These are phyloP conservation scores for Montipora foliosa DNA, from an alignment of 64 coral and sea anemone species.

Conservation along the genomic window DNA sequence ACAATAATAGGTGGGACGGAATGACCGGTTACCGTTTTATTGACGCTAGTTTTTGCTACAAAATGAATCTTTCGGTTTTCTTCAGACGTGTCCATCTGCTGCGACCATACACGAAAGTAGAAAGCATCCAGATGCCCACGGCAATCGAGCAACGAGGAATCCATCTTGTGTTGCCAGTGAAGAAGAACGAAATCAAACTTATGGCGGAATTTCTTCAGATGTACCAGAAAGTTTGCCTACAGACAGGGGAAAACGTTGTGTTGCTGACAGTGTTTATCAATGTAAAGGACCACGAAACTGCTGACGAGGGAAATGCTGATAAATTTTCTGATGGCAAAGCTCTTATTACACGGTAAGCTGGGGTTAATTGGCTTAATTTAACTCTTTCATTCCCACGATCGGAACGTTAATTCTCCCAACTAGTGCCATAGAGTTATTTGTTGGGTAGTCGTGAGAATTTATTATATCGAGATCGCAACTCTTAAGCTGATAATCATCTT, in stretches of 20 bases:
- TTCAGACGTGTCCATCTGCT: slow-evolving; percentile 89
- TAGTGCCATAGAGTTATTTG: no score
- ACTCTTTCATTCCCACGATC: no score
- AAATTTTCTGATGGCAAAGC: slow-evolving; percentile 86
- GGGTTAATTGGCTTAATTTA: no score
- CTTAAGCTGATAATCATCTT: no score
- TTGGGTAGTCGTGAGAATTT: no score
- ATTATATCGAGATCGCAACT: no score
- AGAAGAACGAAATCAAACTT: slow-evolving; percentile 43
- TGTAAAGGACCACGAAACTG: slow-evolving; percentile 41
- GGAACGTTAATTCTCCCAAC: no score
- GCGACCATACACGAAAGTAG: slow-evolving; percentile 87
- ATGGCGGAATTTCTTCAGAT: slow-evolving; percentile 80
- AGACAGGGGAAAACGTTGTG: slow-evolving; percentile 98
- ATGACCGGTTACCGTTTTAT: no score
- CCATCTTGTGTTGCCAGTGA: slow-evolving; percentile 90
- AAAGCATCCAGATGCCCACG: slow-evolving; percentile 95
- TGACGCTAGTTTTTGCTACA: no score
- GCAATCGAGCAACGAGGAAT: slow-evolving; percentile 90
- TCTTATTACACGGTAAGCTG: slow-evolving; percentile 78
- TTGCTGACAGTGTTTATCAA: slow-evolving; percentile 96
- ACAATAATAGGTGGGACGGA: no score
- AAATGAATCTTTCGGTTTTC: background rate
- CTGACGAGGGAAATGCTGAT: slow-evolving; percentile 38
- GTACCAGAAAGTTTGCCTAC: slow-evolving; percentile 91